Base-by-base conservation (phyloP, 1,140 invertebrate genomes). In the Branchinecta lynchi region DNA sequence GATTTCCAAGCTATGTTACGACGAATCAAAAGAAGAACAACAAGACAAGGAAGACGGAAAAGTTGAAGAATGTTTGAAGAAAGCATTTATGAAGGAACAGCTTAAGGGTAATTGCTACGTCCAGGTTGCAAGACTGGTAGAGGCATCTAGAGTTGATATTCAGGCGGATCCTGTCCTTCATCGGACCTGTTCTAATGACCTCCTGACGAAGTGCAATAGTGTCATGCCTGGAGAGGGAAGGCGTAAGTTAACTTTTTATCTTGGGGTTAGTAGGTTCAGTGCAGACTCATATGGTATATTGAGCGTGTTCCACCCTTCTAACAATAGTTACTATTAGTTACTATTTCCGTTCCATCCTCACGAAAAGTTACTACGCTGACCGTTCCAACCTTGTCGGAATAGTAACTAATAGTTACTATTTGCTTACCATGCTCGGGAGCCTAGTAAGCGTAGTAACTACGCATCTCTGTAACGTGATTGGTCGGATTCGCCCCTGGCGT, bases 51-150 rank as follows among this genome's bases (percentile, higher is more conserved):
- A 79, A 77, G 74, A 76, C 10, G 82, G 82, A 12, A 75, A 74
- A 66, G 85, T 90, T 0, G 89, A 92, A 77, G 92, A 96, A 80
- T 97, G 93, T 80, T 80, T 97, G 10, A 95, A 95, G 79, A 85
- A 85, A 76, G 87, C 85, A 73, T 86, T 91, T 71, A 79, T 85
- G 70, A 83, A 83, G 75, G 86, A 85, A 75, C 83, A 84, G 78
- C 86, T 91, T 12, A 85, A 85, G 74, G 86, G 84, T 70, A 81
- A 86, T 73, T 94, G 92, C 77, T 78, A 81, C 68, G 76, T 87
- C 70, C 90, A 95, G 81, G 85, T 98, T 43, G 89, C 89, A 1
- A 74, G 79, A 83, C 85, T 79, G 80, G 79, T 83, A 15, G 76
- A 79, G 68, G 79, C 84, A 77, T 77, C 78, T 65, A 72, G 81